phyloP scores from a whole-genome alignment of 1,140 invertebrate genomes.

The Cardiocondyla obscurior region DNA sequence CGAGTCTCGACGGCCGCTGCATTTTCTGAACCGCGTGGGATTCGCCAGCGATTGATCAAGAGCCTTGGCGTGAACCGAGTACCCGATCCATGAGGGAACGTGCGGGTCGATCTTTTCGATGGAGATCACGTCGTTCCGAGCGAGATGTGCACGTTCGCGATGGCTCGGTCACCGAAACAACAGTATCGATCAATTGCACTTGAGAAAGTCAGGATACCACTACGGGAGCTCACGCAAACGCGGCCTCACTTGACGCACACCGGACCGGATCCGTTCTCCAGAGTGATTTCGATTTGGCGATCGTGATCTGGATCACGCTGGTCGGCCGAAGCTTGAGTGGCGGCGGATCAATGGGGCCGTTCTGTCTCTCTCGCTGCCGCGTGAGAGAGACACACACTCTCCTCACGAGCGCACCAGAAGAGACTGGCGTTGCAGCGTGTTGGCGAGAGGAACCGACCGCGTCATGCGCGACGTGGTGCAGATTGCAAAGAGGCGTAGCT shows the following conservation, averaged over 20 bases:
- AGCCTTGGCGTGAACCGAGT: neutral
- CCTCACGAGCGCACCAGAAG: constrained; percentile 77
- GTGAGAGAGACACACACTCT: constrained; percentile 70
- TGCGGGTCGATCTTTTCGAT: neutral
- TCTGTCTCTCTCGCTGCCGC: constrained; percentile 60
- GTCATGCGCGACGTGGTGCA: constrained; percentile 70
- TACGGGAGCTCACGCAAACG: neutral
- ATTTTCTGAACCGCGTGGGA: too few relatives aligned
- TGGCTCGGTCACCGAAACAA: neutral
- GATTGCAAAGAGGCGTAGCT: constrained; percentile 70
- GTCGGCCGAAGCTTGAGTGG: neutral
- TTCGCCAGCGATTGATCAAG: neutral
- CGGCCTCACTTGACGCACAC: neutral
- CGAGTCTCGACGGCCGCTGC: neutral
- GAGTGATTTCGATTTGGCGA: constrained; percentile 1
- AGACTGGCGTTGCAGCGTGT: constrained; percentile 73
- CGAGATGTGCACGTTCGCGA: neutral
- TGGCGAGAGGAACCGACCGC: constrained; percentile 54
- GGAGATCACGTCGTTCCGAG: neutral
- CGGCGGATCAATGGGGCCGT: constrained; percentile 31
- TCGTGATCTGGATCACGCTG: constrained; percentile 10
- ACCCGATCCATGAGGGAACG: too few relatives aligned
- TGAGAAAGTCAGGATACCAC: neutral
- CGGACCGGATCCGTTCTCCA: neutral
- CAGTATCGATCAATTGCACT: neutral